A percentile compares a stretch with the other conserved stretches of the same genome.
phyloP scores from a whole-genome alignment of 1,140 invertebrate genomes.

The Forficula auricularia region DNA sequence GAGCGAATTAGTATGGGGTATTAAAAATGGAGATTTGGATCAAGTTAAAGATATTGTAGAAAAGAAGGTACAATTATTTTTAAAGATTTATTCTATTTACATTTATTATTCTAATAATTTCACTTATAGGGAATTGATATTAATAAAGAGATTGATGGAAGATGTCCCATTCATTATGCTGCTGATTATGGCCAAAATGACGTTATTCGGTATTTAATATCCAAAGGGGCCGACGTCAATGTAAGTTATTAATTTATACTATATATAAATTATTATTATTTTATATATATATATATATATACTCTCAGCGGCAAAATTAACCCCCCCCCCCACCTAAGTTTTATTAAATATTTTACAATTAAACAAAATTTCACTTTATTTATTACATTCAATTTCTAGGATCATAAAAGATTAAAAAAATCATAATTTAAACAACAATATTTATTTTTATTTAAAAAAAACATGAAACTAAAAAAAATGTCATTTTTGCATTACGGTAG shows the following conservation, averaged over 20 bases:
- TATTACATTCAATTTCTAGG: too few relatives aligned
- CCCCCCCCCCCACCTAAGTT: too few relatives aligned
- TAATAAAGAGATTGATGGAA: constrained; percentile 68
- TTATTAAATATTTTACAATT: too few relatives aligned
- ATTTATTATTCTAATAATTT: background rate
- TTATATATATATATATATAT: too few relatives aligned
- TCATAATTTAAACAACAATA: too few relatives aligned
- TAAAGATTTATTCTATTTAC: constrained; percentile 1
- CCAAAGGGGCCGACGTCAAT: constrained; percentile 81
- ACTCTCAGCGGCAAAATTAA: too few relatives aligned
- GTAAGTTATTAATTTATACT: constrained; percentile 39
- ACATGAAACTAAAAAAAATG: too few relatives aligned
- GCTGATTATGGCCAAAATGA: constrained; percentile 87
- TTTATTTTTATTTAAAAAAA: too few relatives aligned
- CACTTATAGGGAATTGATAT: constrained; percentile 57
- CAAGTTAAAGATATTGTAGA: constrained; percentile 74
- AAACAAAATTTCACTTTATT: too few relatives aligned
- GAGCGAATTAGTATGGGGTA: constrained; percentile 75
- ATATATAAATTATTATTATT: constrained; percentile 3
- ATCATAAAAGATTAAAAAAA: too few relatives aligned
- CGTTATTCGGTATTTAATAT: constrained; percentile 74
- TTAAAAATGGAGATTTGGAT: constrained; percentile 87
- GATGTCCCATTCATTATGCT: constrained; percentile 73
- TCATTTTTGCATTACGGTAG: too few relatives aligned
- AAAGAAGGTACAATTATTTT: constrained; percentile 42